Evolutionary conservation across 2,888 invertebrate species (phyloP), one percentile per base, ranked within the genome.

Genomic region (Epistrophe grossulariae): DNA sequence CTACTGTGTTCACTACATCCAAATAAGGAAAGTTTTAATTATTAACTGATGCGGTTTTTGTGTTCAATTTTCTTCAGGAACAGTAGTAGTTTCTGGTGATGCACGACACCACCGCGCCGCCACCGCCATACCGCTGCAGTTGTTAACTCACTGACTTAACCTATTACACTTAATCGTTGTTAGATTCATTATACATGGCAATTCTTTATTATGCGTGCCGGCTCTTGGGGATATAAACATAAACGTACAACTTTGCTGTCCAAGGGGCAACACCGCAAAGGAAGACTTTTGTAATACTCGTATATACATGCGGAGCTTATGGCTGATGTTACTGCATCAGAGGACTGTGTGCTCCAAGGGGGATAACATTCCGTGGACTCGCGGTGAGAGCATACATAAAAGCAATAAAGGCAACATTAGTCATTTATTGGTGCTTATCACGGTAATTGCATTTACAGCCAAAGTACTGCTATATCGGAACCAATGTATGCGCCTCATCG

Each of bases 401-500:
- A 76, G 83, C 87, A 79, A 87, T 87, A 87, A 83, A 87, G 76
- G 66, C 79, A 87, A 76, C 87, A 87, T 87, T 83, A 87, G 83
- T 83, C 87, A 87, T 87, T 83, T 83, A 87, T 87, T 87, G 83
- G 82, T 83, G 83, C 83, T 87, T 87, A 87, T 83, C 87, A 87
- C 76, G 83, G 87, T 87, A 87, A 87, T 87, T 87, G 87, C 87
- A 83, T 83, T 82, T 59, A 79, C 80, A 83, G 19, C 72, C 74
- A 66, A 77, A 85, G 80, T 71, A 82, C 72, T 78, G 73, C 80
- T 70, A 68, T 68, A 60, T 45, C 70, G 38, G 59, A 40, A 57
- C 64, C 55, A 70, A 45, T 72, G 59, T 70, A 4, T 35, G 72
- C 31, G 28, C 74, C 73, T 81, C 71, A 66, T 66, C 48, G 68